A percentile compares a stretch with the other conserved stretches of the same genome.
These are phyloP conservation scores for Tetramorium simillimum DNA, from an alignment of 1,140 invertebrate genomes.

Conservation along the genomic window DNA sequence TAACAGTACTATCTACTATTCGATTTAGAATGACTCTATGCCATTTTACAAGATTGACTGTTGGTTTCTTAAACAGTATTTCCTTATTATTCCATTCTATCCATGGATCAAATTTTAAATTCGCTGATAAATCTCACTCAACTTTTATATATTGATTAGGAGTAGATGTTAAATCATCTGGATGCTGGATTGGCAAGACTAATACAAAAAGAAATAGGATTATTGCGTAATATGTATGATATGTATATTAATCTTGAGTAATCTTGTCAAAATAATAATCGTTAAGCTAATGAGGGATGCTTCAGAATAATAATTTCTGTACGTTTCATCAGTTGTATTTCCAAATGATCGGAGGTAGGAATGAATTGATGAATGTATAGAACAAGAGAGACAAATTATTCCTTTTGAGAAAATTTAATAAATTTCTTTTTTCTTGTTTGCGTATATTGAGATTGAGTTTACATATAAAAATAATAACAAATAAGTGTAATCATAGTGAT, in stretches of 20 bases:
- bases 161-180: not conserved
- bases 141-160: not conserved
- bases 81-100: not conserved
- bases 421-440: not conserved
- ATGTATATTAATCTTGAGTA: not conserved
- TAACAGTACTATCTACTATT: not conserved
- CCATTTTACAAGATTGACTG: not conserved
- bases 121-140: not conserved
- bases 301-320: not conserved
- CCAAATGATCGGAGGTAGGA: not conserved
- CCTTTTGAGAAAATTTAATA: not conserved
- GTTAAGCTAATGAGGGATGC: not conserved
- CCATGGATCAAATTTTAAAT: not conserved
- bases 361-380: not conserved
- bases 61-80: not conserved
- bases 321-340: not conserved
- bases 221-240: not conserved
- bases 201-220: not conserved
- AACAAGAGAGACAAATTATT: not conserved
- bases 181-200: not conserved
- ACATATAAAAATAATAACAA: not conserved
- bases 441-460: not conserved
- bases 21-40: not conserved
- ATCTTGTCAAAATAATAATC: conserved; percentile 11
- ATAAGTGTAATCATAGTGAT: not conserved